Percentiles rank a stretch among this genome's conserved stretches.
phyloP scores from a whole-genome alignment of 1,140 invertebrate species.

The Ceratina calcarata region DNA sequence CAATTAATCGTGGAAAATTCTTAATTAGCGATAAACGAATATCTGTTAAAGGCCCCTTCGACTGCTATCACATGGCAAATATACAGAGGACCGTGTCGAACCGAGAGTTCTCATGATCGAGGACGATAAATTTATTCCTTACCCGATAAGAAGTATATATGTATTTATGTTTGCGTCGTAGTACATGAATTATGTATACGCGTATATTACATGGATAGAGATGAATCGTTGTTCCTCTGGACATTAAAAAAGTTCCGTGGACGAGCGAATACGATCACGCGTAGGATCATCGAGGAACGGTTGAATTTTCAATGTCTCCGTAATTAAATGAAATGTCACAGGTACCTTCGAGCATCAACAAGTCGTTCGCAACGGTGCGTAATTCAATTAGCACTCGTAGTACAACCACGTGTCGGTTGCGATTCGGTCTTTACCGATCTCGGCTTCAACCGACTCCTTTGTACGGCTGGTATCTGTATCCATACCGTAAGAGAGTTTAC shows the following conservation, averaged over 20 bases:
- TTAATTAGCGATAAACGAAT: constrained; percentile 47
- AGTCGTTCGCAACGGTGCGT: constrained; percentile 19
- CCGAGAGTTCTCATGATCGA: constrained; percentile 42
- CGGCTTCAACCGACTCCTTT: neutral
- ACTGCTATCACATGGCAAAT: constrained; percentile 55
- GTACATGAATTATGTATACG: neutral
- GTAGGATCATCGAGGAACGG: neutral
- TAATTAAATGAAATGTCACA: constrained; percentile 28
- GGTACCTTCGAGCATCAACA: constrained; percentile 38
- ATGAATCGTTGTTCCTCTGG: constrained; percentile 45
- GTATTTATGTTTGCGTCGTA: neutral
- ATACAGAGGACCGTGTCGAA: constrained; percentile 40
- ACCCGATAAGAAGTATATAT: constrained; percentile 16
- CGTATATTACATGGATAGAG: constrained; percentile 7
- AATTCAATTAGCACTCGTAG: neutral
- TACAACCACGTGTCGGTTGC: neutral
- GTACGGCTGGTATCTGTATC: neutral
- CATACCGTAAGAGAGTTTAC: neutral
- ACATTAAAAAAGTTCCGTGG: constrained; percentile 42
- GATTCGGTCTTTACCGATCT: neutral
- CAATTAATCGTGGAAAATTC: constrained; percentile 42
- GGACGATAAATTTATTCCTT: constrained; percentile 40
- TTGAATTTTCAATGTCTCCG: constrained; percentile 13
- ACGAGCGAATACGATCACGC: constrained; percentile 9
- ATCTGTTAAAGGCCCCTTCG: constrained; percentile 58